Conservation (phyloP, 2,888 invertebrate species). For the Coelogynopora nodosa region DNA sequence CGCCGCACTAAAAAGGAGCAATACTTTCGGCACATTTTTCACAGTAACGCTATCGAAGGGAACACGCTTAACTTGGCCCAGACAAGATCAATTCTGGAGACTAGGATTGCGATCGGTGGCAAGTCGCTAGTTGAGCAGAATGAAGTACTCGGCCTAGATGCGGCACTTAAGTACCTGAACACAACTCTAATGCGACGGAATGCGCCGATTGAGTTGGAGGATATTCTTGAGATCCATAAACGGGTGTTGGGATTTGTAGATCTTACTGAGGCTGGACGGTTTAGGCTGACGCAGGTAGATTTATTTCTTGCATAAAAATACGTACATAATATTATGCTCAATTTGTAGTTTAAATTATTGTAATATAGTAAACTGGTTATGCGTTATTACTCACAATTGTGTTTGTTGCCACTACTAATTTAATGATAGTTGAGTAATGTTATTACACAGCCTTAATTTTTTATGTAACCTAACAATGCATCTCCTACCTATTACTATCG, state of each 20-base stretch:
- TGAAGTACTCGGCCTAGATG: constrained; percentile 83
- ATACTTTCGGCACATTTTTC: constrained; percentile 87
- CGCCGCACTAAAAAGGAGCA: constrained; percentile 86
- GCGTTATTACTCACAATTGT: too few species aligned
- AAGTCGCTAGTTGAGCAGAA: constrained; percentile 94
- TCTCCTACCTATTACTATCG: too few species aligned
- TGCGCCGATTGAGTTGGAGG: constrained; percentile 74
- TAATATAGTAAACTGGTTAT: too few species aligned
- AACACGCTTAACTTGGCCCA: constrained; percentile 91
- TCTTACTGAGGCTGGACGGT: constrained; percentile 81
- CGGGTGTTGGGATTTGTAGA: constrained; percentile 90
- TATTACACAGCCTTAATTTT: too few species aligned
- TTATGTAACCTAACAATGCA: too few species aligned
- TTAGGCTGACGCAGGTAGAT: constrained; percentile 72
- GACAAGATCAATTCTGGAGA: constrained; percentile 84
- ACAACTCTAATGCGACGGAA: constrained; percentile 68
- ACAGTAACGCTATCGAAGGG: constrained; percentile 93
- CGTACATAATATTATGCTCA: too few species aligned
- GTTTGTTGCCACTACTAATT: too few species aligned
- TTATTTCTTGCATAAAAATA: too few species aligned
- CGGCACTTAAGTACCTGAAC: constrained; percentile 85
- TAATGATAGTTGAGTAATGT: too few species aligned
- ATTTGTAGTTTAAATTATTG: too few species aligned
- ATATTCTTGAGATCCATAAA: constrained; percentile 84
- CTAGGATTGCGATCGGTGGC: constrained; percentile 73